Evolutionary conservation across 1,140 invertebrate genomes (phyloP), one percentile per base, ranked within the genome.

Genomic region (Leptonema lineaticorne): DNA sequence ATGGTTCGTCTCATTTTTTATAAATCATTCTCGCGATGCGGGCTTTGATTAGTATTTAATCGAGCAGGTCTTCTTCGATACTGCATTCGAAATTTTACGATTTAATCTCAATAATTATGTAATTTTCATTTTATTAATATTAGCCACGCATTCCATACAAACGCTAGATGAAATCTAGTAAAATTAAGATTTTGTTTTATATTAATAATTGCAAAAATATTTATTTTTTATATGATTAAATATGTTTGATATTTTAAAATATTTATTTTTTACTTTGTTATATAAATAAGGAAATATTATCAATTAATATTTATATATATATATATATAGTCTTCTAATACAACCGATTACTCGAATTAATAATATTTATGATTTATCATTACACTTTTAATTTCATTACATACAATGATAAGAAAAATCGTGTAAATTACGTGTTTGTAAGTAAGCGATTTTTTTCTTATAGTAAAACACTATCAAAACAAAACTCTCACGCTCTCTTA

Each of bases 401-500:
- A 16, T 16, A 45, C 14, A 33, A 33, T 45, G 50, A 53, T 53
- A 53, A 53, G 50, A 48, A 18, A 48, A 48, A 8, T 20, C 1
- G 46, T 24, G 8, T 24, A 22, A 24, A 53, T 16, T n/a, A n/a
- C n/a, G n/a, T n/a, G n/a, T n/a, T n/a, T n/a, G n/a, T n/a, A n/a
- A n/a, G n/a, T n/a, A n/a, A n/a, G 27, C 46, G 46, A 20, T 3
- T 48, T 14, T 14, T 41, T 48, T 48, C 20, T 20, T 20, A 20
- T 48, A n/a, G 46, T 48, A 48, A 48, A 18, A 48, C 46, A 48
- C 22, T 48, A 48, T n/a, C 46, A 48, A 48, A n/a, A 48, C 46
- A 18, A 41, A 8, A 24, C 50, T 53, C 50, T 53, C 50, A 53
- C 50, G 50, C 50, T 53, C 50, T 53, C 50, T 53, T 24, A 53